A percentile compares a stretch with the other conserved stretches of the same genome.
Evolutionary conservation across 2,113 vertebrate species (phyloP).

Genomic region (Oryzias woworae): DNA sequence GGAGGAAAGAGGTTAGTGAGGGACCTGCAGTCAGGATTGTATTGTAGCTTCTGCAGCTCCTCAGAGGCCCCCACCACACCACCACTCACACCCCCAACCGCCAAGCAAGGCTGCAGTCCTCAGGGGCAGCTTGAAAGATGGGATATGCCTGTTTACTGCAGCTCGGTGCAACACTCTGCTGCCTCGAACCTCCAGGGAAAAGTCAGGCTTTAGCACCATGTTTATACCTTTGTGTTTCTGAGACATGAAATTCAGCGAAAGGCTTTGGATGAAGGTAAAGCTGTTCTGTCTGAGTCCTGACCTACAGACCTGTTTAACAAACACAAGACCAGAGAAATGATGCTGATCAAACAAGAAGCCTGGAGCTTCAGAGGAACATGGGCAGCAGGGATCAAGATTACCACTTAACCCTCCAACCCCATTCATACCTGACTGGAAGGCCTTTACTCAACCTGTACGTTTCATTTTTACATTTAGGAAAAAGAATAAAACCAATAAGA

Average conservation of each 20-base stretch:
- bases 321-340: too few relatives aligned
- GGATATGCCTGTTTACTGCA: conserved; percentile 37
- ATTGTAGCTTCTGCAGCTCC: conserved; percentile 33
- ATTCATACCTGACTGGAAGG: too few relatives aligned
- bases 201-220: conserved; percentile 6
- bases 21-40: conserved; percentile 23
- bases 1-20: conserved; percentile 20
- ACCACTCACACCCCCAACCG: conserved; percentile 5
- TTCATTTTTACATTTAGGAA: too few relatives aligned
- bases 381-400: too few relatives aligned
- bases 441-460: too few relatives aligned
- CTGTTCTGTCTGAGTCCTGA: too few relatives aligned
- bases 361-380: too few relatives aligned
- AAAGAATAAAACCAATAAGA: too few relatives aligned
- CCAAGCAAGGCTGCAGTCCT: conserved; percentile 27
- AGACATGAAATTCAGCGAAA: conserved; percentile 1
- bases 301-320: too few relatives aligned
- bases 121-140: conserved; percentile 37
- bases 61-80: conserved; percentile 14
- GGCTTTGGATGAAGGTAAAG: too few relatives aligned
- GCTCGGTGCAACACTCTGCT: conserved; percentile 33
- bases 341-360: too few relatives aligned
- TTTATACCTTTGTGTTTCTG: conserved; percentile 7
- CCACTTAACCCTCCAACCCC: too few relatives aligned
- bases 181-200: conserved; percentile 30